Base-by-base conservation (phyloP, 2,113 vertebrate genomes). In the Nymphicus hollandicus region DNA sequence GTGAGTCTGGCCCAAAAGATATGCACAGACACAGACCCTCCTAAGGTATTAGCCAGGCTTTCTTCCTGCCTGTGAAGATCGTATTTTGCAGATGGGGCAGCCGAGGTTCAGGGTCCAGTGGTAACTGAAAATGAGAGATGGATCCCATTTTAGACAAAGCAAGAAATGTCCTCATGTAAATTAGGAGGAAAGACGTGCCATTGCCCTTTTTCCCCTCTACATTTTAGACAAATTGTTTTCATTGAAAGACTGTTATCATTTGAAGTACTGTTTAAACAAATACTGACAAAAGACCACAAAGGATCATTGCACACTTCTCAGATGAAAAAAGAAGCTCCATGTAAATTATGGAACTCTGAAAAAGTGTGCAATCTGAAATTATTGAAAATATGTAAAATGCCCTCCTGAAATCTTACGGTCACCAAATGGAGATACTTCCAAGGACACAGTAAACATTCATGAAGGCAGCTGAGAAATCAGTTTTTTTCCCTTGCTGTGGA, bases 171-270 rank as follows among this genome's bases (percentile, higher is more conserved):
- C 18, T 63, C 1, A 1, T 25, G 12, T 24, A 55, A 66, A 71
- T 74, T 15, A 74, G 19, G 23, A 91, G 35, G 14, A 39, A 70
- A 46, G 22, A 35, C 8, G 2, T 55, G 10, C 3, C 27, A 43
- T 13, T 19, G 25, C 4, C 7, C 2, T 35, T 29, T 41, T 72
- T 8, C 2, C 2, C 4, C 31, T 50, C n/a, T 74, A 1, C 4
- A 6, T 68, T 87, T 78, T 43, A 64, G 70, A 28, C 1, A 70
- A 47, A 28, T 17, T 33, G 2, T 49, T 74, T 81, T 68, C 16
- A 8, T 29, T 6, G 4, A 74, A 70, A 66, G 5, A 12, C 31
- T 66, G 1, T 9, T 63, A 2, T 37, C 5, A 74, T 84, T 81
- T 53, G 22, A 89, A 72, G 18, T 41, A 37, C 1, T 35, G 8